Evolutionary conservation across 2,797 vertebrate genomes (phyloP).

Genomic region (Chaunax sp.): DNA sequence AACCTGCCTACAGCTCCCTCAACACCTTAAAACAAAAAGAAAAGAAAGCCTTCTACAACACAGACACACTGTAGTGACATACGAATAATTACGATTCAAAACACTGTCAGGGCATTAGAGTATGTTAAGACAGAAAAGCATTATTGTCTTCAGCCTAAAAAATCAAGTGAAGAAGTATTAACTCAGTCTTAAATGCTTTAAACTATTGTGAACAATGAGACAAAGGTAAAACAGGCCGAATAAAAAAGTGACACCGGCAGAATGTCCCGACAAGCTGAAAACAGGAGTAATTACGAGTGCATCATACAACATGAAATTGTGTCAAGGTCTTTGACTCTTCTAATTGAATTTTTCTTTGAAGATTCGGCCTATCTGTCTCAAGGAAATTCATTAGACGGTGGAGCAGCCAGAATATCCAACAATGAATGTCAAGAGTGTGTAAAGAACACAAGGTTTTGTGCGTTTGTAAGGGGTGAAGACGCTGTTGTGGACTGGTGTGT

Average conservation of each 20-base stretch:
- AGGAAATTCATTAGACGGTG: slow-evolving; percentile 76
- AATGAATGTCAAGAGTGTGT: slow-evolving; percentile 78
- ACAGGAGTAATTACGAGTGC: slow-evolving; percentile 78
- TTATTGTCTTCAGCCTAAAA: background rate
- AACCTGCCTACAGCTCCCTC: slow-evolving; percentile 45
- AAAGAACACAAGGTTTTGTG: slow-evolving; percentile 71
- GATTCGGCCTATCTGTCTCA: slow-evolving; percentile 67
- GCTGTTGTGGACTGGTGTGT: slow-evolving; percentile 39
- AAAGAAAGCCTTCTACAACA: background rate
- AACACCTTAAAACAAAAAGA: slow-evolving; percentile 10
- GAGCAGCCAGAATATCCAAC: slow-evolving; percentile 58
- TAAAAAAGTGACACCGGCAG: slow-evolving; percentile 40
- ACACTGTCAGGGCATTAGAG: background rate
- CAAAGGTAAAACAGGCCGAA: slow-evolving; percentile 39
- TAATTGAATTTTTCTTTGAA: slow-evolving; percentile 83
- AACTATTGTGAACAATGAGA: slow-evolving; percentile 10
- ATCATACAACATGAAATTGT: slow-evolving; percentile 66
- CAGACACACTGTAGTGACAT: background rate
- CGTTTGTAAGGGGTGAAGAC: slow-evolving; percentile 42
- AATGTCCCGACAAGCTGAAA: slow-evolving; percentile 47
- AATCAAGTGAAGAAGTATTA: background rate
- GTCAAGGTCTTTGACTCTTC: slow-evolving; percentile 74
- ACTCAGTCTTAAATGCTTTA: slow-evolving; percentile 8
- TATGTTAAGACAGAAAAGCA: background rate
- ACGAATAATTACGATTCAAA: slow-evolving; percentile 17